Conservation (phyloP, 2,888 invertebrate genomes). For the Phyllotreta cruciferae region DNA sequence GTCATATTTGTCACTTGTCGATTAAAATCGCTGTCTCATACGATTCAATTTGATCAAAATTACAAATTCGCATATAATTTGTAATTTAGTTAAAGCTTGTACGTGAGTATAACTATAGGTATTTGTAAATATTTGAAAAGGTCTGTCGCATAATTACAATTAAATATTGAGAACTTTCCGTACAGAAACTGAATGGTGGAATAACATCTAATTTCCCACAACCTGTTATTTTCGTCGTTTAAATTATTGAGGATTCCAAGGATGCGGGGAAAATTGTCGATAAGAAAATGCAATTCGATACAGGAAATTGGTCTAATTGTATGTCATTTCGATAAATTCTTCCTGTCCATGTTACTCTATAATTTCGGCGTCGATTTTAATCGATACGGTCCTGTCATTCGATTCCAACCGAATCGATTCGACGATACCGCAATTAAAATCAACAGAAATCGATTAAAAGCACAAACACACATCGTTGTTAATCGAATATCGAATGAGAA, state of each 20-base stretch:
- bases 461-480: too few species aligned
- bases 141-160: background rate
- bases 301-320: constrained; percentile 12
- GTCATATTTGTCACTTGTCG: too few species aligned
- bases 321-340: background rate
- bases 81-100: too few species aligned
- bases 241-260: constrained; percentile 25
- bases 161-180: constrained; percentile 3
- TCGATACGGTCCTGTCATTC: background rate
- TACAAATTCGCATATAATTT: too few species aligned
- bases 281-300: constrained; percentile 10
- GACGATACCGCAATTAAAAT: too few species aligned
- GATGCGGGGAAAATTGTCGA: constrained; percentile 8
- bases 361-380: background rate
- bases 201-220: constrained; percentile 21
- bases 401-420: too few species aligned
- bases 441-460: too few species aligned
- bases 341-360: background rate
- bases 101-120: too few species aligned
- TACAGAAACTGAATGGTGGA: constrained; percentile 19
- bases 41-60: too few species aligned
- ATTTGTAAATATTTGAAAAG: too few species aligned
- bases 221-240: constrained; percentile 22
- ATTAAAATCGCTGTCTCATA: too few species aligned
- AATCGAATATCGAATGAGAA: too few species aligned